Evolutionary conservation across 2,113 vertebrate genomes (phyloP).

Genomic region (Heliornis fulica): DNA sequence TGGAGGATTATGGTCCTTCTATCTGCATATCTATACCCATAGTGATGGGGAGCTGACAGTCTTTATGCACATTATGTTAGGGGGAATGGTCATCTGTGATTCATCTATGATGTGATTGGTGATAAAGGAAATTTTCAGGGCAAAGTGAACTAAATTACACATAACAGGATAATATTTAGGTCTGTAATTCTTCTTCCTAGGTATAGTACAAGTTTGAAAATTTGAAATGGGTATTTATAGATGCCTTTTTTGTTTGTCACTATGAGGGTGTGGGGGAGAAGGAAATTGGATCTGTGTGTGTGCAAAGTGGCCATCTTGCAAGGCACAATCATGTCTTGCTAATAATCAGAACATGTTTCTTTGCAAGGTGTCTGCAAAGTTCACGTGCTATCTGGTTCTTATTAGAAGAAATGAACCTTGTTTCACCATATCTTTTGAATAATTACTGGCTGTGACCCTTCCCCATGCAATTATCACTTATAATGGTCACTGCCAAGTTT

Average conservation of each 20-base stretch:
- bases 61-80: neutral
- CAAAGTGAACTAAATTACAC: neutral
- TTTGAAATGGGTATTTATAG: neutral
- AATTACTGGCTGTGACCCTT: neutral
- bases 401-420: neutral
- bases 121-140: neutral
- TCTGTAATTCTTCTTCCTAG: neutral
- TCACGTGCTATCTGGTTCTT: neutral
- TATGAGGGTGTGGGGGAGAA: neutral
- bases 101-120: neutral
- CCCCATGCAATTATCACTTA: neutral
- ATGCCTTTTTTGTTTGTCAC: neutral
- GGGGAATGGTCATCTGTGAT: neutral
- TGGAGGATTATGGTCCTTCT: neutral
- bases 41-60: neutral
- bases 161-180: neutral
- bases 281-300: neutral
- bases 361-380: neutral
- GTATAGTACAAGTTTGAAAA: neutral
- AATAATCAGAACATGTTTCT: neutral
- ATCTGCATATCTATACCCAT: neutral
- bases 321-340: neutral
- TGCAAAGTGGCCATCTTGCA: neutral
- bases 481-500: neutral
- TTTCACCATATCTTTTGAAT: neutral